Evolutionary conservation across 1,140 invertebrate species (phyloP).

Genomic region (Nomia melanderi): DNA sequence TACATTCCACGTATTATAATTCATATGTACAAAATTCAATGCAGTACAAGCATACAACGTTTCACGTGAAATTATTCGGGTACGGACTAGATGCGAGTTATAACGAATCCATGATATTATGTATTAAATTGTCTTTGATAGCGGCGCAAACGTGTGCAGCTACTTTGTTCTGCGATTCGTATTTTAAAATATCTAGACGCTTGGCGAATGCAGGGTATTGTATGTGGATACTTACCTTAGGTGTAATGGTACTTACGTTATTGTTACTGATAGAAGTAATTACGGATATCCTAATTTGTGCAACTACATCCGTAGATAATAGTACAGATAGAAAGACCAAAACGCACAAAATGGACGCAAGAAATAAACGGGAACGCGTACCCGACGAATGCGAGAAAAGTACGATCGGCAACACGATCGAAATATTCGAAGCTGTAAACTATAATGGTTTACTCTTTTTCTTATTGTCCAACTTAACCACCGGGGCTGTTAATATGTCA

Average conservation of each 20-base stretch:
- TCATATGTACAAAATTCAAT: constrained; percentile 60
- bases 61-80: constrained; percentile 60
- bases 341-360: constrained; percentile 34
- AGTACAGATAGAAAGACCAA: constrained; percentile 6
- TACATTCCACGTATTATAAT: constrained; percentile 78
- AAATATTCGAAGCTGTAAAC: constrained; percentile 86
- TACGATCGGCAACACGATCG: constrained; percentile 74
- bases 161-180: constrained; percentile 78
- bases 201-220: constrained; percentile 90
- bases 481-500: constrained; percentile 88
- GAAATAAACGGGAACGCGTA: constrained; percentile 27
- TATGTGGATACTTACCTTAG: constrained; percentile 86
- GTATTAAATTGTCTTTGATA: constrained; percentile 76
- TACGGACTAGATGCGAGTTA: constrained; percentile 60
- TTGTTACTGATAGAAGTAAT: constrained; percentile 83
- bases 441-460: constrained; percentile 90
- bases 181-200: constrained; percentile 84
- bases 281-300: constrained; percentile 66
- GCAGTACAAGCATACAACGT: constrained; percentile 63
- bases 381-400: constrained; percentile 25
- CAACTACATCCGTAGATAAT: neutral
- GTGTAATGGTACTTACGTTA: constrained; percentile 80
- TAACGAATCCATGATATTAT: constrained; percentile 69
- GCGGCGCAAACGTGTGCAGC: constrained; percentile 79
- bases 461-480: constrained; percentile 88